phyloP scores from a whole-genome alignment of 1,140 invertebrate genomes.

The Wiebesia pumilae region DNA sequence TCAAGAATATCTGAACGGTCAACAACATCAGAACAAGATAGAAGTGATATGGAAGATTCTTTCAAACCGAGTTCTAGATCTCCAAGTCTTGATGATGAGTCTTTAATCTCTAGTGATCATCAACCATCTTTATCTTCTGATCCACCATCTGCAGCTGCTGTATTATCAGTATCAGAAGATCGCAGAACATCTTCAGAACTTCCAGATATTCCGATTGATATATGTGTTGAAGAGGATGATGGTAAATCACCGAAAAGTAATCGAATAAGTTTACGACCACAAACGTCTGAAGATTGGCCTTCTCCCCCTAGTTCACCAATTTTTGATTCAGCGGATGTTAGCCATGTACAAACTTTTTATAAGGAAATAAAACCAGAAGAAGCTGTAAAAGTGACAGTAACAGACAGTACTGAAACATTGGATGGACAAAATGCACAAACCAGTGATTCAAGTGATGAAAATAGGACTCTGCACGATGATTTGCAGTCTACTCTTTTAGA shows the following conservation, averaged over 20 bases:
- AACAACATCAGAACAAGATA: slow-evolving; percentile 88
- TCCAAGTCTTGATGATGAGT: slow-evolving; percentile 88
- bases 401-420: slow-evolving; percentile 73
- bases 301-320: slow-evolving; percentile 84
- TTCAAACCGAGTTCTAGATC: slow-evolving; percentile 87
- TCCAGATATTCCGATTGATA: slow-evolving; percentile 86
- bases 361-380: slow-evolving; percentile 84
- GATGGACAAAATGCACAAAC: slow-evolving; percentile 61
- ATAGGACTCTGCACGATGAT: slow-evolving; percentile 73
- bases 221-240: slow-evolving; percentile 71
- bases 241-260: slow-evolving; percentile 72
- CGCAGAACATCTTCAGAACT: slow-evolving; percentile 86
- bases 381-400: slow-evolving; percentile 81
- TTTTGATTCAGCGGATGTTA: slow-evolving; percentile 80
- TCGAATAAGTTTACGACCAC: slow-evolving; percentile 70
- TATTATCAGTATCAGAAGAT: slow-evolving; percentile 81
- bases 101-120: slow-evolving; percentile 86
- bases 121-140: slow-evolving; percentile 90
- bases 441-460: slow-evolving; percentile 76
- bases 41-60: slow-evolving; percentile 87
- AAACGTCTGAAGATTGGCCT: slow-evolving; percentile 85
- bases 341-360: slow-evolving; percentile 89
- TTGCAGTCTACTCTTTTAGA: slow-evolving; percentile 69
- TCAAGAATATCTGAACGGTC: slow-evolving; percentile 91
- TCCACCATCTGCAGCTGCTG: slow-evolving; percentile 77